Base-by-base conservation (phyloP, 2,888 invertebrate species). In the Drosophila emarginata region DNA sequence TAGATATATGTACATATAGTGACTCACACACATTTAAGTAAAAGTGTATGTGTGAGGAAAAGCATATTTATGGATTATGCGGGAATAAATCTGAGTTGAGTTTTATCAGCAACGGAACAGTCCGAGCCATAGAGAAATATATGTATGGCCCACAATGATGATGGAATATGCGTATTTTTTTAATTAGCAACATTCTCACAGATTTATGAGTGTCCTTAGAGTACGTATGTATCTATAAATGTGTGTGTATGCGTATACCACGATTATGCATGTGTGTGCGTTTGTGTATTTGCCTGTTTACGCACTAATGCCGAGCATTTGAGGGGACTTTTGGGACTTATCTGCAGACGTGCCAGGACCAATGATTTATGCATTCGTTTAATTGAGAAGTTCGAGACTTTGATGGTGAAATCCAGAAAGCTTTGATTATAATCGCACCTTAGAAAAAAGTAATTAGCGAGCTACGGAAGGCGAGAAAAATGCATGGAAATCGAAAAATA, bases 361-460 rank as follows among this genome's bases (percentile, higher is more conserved):
- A 75, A 88, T 85, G 85, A 85, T 85, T 85, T 85, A 85, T 85
- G 87, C 87, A 88, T 88, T 87, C 81, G 81, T 88, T 85, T 85
- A 85, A 85, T 88, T 85, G 85, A 88, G 85, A 85, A 85, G 88
- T 88, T 88, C 87, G 84, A 88, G 88, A 84, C 87, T 83, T 88
- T 84, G 88, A 84, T 76, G 80, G 74, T 80, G 80, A 71, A 83
- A 88, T 83, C 84, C 84, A 82, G 62, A 74, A 78, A 83, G 88
- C 88, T 77, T 82, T 87, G 88, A 87, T 83, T 85, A 82, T 83
- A 83, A 83, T 83, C 88, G 79, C 87, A 87, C 85, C 81, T 81
- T 85, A 87, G 85, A 78, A 61, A 82, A 70, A 80, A 74, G 79
- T 83, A 88, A 86, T 88, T 84, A 84, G 45, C 21, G 28, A 18